These are phyloP conservation scores for Poeciliopsis gracilis DNA, from an alignment of 2,797 vertebrate species.

Conservation along the genomic window DNA sequence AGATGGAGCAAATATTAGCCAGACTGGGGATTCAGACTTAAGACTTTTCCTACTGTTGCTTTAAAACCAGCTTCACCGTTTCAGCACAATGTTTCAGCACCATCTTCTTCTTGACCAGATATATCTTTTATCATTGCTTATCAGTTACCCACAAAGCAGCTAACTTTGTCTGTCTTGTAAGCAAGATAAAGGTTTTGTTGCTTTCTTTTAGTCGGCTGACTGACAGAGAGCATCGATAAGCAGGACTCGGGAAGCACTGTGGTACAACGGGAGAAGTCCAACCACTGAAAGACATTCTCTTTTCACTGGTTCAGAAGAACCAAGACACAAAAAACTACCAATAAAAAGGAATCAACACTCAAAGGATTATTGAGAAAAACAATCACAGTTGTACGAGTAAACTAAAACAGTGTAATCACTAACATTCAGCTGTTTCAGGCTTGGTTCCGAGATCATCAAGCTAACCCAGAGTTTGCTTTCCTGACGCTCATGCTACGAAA, in stretches of 20 bases:
- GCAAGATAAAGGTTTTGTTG: background rate
- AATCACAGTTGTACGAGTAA: background rate
- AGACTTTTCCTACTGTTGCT: too few relatives aligned
- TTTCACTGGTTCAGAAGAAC: background rate
- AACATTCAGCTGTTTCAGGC: background rate
- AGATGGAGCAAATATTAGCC: background rate
- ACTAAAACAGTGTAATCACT: background rate
- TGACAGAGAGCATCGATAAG: background rate
- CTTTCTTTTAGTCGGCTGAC: background rate
- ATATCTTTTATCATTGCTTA: background rate
- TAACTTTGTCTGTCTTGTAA: background rate
- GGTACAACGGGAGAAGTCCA: background rate
- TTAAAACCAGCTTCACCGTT: background rate
- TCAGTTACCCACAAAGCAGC: background rate
- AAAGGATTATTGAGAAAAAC: background rate
- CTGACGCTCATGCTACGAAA: background rate
- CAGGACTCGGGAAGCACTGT: background rate
- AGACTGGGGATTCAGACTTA: background rate
- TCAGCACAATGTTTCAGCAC: background rate
- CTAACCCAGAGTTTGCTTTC: background rate
- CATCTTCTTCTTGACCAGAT: background rate
- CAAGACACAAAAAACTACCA: background rate
- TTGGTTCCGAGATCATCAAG: background rate
- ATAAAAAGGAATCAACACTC: background rate
- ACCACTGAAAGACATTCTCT: background rate